Evolutionary conservation across 2,888 invertebrate species (phyloP), one percentile per base, ranked within the genome.

Genomic region (Diachrysia chrysitis): DNA sequence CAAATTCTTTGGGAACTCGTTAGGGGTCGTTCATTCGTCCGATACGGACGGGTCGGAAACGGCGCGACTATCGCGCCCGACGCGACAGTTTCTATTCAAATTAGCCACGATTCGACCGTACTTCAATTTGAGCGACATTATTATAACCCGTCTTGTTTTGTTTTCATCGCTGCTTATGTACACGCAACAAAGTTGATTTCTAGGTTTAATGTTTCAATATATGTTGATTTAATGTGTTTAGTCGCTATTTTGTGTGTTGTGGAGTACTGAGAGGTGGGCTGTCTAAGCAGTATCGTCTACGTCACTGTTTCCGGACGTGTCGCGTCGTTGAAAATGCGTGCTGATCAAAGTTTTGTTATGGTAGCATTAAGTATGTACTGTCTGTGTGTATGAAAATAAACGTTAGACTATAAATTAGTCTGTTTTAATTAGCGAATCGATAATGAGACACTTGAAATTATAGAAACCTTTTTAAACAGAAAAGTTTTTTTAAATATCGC

Each of bases 1-100:
- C 78, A 81, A 89, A 90, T 91, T 90, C 90, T 90, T 90, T 78
- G 82, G 76, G 76, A 87, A 84, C 86, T 91, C 86, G 89, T 89
- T 88, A 89, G 81, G 89, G 87, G 84, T 76, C 83, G 83, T 83
- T 81, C 80, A 72, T 75, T 78, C 83, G 87, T 81, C 84, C 83
- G 89, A 85, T 87, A 87, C 85, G 85, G 85, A 87, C 87, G 88
- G 85, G 87, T 86, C 90, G 92, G 91, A 92, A 92, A 87, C 87
- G 87, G 76, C 80, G 83, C 84, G 78, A 86, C 89, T 90, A 90
- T 89, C 89, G 89, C 82, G 82, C 82, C 81, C 85, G 85, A 76
- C 83, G 83, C 89, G 92, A 92, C 92, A 89, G 87, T 92, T 92
- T 91, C 91, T 91, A 92, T 92, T 92, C 91, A 92, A 92, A 92